Conservation (phyloP, 2,888 invertebrate genomes). For the Holacanthella duospinosa region DNA sequence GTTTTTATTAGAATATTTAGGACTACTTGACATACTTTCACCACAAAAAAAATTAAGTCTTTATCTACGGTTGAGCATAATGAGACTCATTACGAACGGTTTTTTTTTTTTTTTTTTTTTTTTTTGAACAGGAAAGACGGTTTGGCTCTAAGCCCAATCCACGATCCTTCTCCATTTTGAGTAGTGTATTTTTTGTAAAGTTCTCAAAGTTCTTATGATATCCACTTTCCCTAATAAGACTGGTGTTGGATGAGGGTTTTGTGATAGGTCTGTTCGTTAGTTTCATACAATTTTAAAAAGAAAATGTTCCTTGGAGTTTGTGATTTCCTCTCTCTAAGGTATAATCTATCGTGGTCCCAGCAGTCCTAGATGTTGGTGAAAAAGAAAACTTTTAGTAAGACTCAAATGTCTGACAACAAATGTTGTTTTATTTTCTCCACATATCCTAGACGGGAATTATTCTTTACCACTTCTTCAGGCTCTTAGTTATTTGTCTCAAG, state of each 20-base stretch:
- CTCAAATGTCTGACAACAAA: neutral
- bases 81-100: neutral
- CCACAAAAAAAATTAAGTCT: neutral
- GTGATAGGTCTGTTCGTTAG: too few species aligned
- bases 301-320: neutral
- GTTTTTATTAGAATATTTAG: neutral
- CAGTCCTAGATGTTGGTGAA: too few species aligned
- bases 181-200: too few species aligned
- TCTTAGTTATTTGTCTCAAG: neutral
- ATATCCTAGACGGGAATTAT: neutral
- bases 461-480: neutral
- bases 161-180: neutral
- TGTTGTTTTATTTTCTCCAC: conserved; percentile 1
- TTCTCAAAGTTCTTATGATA: too few species aligned
- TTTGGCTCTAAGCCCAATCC: neutral
- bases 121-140: too few species aligned
- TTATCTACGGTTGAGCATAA: neutral
- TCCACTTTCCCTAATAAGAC: too few species aligned
- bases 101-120: neutral
- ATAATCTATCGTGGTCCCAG: too few species aligned
- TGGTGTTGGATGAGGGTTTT: too few species aligned
- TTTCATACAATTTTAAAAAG: neutral
- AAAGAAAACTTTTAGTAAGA: too few species aligned
- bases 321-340: neutral
- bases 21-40: neutral